Conservation (phyloP, 2,797 vertebrate species). For the Pterois miles region DNA sequence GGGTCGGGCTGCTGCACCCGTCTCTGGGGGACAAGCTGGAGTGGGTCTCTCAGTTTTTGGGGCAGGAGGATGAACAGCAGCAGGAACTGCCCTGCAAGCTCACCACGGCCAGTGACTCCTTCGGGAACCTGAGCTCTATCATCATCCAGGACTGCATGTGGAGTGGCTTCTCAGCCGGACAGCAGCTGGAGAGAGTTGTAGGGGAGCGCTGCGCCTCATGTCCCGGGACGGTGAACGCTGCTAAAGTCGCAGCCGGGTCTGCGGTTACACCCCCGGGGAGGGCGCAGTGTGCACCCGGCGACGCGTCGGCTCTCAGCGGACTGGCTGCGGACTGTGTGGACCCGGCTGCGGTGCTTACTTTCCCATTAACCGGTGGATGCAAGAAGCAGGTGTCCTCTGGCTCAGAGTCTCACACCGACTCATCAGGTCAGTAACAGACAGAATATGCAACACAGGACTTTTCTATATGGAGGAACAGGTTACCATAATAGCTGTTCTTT, state of each 20-base stretch:
- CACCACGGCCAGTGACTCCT: constrained; percentile 72
- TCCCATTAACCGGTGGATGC: constrained; percentile 80
- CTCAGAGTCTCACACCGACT: constrained; percentile 91
- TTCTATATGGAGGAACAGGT: background rate
- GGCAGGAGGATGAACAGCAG: constrained; percentile 86
- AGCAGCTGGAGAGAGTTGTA: constrained; percentile 89
- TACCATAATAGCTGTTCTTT: background rate
- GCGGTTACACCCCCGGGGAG: constrained; percentile 55
- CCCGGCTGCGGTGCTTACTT: constrained; percentile 87
- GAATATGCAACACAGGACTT: background rate
- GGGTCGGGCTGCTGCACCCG: constrained; percentile 72
- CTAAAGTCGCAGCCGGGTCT: constrained; percentile 38
- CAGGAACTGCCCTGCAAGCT: constrained; percentile 84
- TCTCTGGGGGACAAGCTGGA: constrained; percentile 85
- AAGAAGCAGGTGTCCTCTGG: constrained; percentile 90
- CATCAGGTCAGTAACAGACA: constrained; percentile 88
- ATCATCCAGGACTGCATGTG: constrained; percentile 97
- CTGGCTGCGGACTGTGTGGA: constrained; percentile 85
- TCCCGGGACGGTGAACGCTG: constrained; percentile 52
- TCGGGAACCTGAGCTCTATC: constrained; percentile 91
- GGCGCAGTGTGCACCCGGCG: constrained; percentile 60
- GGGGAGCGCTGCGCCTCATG: constrained; percentile 83
- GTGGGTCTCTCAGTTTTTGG: constrained; percentile 85
- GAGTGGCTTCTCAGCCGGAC: constrained; percentile 91
- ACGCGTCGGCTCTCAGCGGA: constrained; percentile 59